These are phyloP conservation scores for Esperia sulphurella DNA, from an alignment of 2,888 invertebrate genomes.

Conservation along the genomic window DNA sequence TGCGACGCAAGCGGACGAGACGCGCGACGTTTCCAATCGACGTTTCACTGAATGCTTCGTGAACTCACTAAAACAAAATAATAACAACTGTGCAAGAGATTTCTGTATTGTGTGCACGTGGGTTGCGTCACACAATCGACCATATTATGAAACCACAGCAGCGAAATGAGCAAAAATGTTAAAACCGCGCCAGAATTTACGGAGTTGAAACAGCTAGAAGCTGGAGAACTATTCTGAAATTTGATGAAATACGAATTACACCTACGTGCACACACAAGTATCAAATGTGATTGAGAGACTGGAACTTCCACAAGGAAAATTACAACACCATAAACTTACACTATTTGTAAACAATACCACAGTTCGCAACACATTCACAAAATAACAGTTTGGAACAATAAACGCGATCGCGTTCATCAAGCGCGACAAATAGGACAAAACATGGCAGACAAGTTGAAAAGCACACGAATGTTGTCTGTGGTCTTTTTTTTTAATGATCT, in stretches of 20 bases:
- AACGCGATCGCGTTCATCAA: slow-evolving; percentile 74
- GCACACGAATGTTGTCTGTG: slow-evolving; percentile 69
- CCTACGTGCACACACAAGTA: slow-evolving; percentile 58
- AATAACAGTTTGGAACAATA: slow-evolving; percentile 64
- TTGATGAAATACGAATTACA: slow-evolving; percentile 66
- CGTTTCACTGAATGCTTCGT: slow-evolving; percentile 67
- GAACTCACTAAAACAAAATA: slow-evolving; percentile 83
- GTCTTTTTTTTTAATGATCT: slow-evolving; percentile 51
- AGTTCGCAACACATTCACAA: slow-evolving; percentile 70
- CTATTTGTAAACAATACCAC: slow-evolving; percentile 76
- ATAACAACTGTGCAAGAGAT: slow-evolving; percentile 85
- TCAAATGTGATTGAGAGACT: slow-evolving; percentile 46
- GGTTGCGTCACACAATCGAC: slow-evolving; percentile 68
- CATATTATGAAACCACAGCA: slow-evolving; percentile 44
- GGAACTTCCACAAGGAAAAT: slow-evolving; percentile 47
- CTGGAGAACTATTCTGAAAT: slow-evolving; percentile 58
- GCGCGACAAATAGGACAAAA: slow-evolving; percentile 80
- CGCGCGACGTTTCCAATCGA: slow-evolving; percentile 60
- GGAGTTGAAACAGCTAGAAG: slow-evolving; percentile 47
- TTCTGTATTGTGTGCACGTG: slow-evolving; percentile 73
- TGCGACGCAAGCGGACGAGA: slow-evolving; percentile 52
- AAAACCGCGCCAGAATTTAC: slow-evolving; percentile 50
- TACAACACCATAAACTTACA: slow-evolving; percentile 54
- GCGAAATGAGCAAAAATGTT: slow-evolving; percentile 32
- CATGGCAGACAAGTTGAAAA: slow-evolving; percentile 78